A percentile compares a stretch with the other conserved stretches of the same genome.
These are phyloP conservation scores for Drosophila nr. fundita DNA, from an alignment of 2,888 invertebrate genomes.

Conservation along the genomic window DNA sequence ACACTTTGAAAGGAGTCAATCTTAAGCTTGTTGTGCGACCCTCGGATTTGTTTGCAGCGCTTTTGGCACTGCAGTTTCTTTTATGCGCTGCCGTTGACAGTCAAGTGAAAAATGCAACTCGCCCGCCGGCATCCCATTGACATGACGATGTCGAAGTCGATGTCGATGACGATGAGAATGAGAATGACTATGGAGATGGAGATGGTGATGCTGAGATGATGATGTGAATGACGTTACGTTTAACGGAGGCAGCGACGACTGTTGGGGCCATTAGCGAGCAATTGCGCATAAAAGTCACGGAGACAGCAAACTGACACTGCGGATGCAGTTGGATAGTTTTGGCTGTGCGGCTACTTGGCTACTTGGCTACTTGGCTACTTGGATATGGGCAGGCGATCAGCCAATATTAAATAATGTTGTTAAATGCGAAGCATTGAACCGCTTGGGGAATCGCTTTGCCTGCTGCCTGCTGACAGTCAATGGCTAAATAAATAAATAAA, in stretches of 20 bases:
- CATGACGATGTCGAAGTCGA: slow-evolving; percentile 40
- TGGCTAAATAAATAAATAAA: slow-evolving; percentile 74
- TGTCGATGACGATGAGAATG: slow-evolving; percentile 46
- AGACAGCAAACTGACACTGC: slow-evolving; percentile 41
- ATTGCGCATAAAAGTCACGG: slow-evolving; percentile 79
- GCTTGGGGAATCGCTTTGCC: slow-evolving; percentile 50
- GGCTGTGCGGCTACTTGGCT: slow-evolving; percentile 6
- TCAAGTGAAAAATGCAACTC: slow-evolving; percentile 78
- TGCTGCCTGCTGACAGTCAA: slow-evolving; percentile 25
- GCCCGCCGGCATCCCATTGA: slow-evolving; percentile 69
- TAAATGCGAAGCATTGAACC: slow-evolving; percentile 70
- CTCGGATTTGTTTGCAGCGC: slow-evolving; percentile 31
- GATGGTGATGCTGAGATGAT: slow-evolving; percentile 58
- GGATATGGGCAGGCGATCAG: slow-evolving; percentile 53
- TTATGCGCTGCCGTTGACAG: slow-evolving; percentile 69
- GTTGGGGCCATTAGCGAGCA: slow-evolving; percentile 73
- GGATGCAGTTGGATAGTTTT: slow-evolving; percentile 57
- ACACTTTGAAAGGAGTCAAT: neutral
- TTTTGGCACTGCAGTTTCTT: slow-evolving; percentile 44
- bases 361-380: slow-evolving; percentile 13
- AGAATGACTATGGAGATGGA: slow-evolving; percentile 28
- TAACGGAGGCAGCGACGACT: slow-evolving; percentile 53
- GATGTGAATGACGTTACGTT: slow-evolving; percentile 73
- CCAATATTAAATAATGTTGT: slow-evolving; percentile 81
- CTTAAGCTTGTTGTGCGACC: slow-evolving; percentile 11